A percentile compares a stretch with the other conserved stretches of the same genome.
phyloP scores from a whole-genome alignment of 37 sponge, comb jelly and placozoan genomes.

The Aplysina aerophoba region DNA sequence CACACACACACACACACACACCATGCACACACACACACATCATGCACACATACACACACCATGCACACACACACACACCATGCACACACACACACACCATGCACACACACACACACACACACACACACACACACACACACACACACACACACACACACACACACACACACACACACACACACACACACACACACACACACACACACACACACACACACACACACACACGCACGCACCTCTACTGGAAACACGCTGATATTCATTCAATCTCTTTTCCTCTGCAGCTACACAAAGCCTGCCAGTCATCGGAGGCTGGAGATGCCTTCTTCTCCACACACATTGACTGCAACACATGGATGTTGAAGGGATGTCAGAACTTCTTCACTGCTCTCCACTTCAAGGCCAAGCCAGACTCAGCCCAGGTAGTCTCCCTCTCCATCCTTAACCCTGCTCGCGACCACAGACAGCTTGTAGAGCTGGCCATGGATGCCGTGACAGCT shows the following conservation, averaged over 20 bases:
- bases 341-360: constrained; percentile 54
- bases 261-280: neutral
- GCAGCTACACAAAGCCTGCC: constrained; percentile 57
- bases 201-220: neutral
- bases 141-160: neutral
- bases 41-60: neutral
- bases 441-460: constrained; percentile 38
- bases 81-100: too few relatives aligned
- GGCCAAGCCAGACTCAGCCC: neutral
- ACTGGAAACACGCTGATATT: too few relatives aligned
- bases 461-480: constrained; percentile 58
- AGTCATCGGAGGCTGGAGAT: constrained; percentile 29
- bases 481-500: constrained; percentile 50
- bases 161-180: too few relatives aligned
- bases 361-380: constrained; percentile 49
- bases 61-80: neutral
- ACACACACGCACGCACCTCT: neutral
- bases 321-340: constrained; percentile 39
- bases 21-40: too few relatives aligned
- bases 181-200: too few relatives aligned
- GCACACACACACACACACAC: too few relatives aligned
- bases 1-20: neutral
- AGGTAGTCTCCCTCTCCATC: constrained; percentile 55
- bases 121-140: neutral
- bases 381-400: constrained; percentile 62